Conservation (phyloP, 2,888 invertebrate genomes). For the Lasioglossum morio region DNA sequence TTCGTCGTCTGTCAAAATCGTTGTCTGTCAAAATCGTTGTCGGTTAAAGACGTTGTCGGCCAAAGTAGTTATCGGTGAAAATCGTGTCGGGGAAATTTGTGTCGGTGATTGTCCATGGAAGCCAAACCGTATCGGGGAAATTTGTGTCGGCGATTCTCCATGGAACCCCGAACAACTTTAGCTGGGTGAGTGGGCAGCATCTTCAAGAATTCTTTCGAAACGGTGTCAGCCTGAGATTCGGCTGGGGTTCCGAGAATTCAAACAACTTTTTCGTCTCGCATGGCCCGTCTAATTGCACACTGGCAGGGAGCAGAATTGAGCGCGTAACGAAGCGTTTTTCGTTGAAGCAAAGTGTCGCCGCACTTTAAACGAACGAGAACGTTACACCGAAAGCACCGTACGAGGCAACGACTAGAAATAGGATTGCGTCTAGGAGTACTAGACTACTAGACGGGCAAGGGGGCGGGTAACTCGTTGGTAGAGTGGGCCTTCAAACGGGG, state of each 20-base stretch:
- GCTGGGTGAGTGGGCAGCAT: too few species aligned
- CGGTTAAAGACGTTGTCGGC: too few species aligned
- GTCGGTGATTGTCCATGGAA: too few species aligned
- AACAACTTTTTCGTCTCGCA: constrained; percentile 7
- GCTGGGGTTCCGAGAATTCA: background rate
- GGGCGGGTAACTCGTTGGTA: constrained; percentile 28
- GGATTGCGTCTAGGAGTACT: constrained; percentile 49
- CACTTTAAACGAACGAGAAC: constrained; percentile 73
- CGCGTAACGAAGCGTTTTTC: constrained; percentile 18
- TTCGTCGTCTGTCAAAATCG: too few species aligned
- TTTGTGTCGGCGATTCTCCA: too few species aligned
- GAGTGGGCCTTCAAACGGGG: constrained; percentile 24
- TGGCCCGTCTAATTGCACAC: background rate
- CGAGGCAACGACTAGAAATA: constrained; percentile 78
- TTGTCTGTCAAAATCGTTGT: too few species aligned
- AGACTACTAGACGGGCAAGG: background rate
- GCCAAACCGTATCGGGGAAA: too few species aligned
- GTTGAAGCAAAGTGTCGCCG: constrained; percentile 44
- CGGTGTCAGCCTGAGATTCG: background rate
- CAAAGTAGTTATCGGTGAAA: too few species aligned
- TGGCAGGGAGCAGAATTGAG: background rate
- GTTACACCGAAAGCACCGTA: constrained; percentile 83
- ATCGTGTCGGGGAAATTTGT: too few species aligned
- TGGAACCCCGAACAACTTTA: too few species aligned
- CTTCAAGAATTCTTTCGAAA: background rate